Base-by-base conservation (phyloP, 2,797 vertebrate species). In the Chanos chanos region DNA sequence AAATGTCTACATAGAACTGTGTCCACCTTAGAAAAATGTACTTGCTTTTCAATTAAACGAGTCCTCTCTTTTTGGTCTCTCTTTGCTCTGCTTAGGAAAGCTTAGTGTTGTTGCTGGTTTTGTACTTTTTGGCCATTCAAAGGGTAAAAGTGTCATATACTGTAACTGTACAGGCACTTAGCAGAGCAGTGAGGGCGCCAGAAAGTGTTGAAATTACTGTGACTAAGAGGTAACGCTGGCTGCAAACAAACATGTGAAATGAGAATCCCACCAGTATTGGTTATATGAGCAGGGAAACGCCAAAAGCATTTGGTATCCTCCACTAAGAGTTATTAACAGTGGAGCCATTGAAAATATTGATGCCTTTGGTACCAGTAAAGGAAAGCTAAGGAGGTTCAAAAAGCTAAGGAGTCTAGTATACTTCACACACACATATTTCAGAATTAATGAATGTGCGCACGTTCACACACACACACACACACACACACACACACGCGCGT, bases 1-100 rank as follows among this genome's bases (percentile, higher is more conserved):
- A 81, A 83, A 85, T 72, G 83, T 86, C 82, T 73, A 66, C 75
- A 66, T 61, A 78, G 62, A 67, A 66, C 63, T 64, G 41, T 53
- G 72, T 80, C 62, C 65, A 64, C 74, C 69, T 74, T 47, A 77
- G 70, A 70, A 61, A 73, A 82, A 75, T 58, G 61, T 37, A 43
- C 68, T 74, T 62, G 51, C 52, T 66, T 75, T 71, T 74, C 78
- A 70, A 72, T 77, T 54, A 51, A 68, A 70, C 47, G 58, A n/a
- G 53, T 59, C 41, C 58, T 67, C 44, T 45, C 19, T 16, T 36
- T 31, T 4, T 22, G 13, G 13, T 47, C 54, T 47, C 30, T 18
- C 34, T 43, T 49, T 43, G 16, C 18, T 41, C 43, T 55, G 36
- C 68, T 71, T 54, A 73, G 65, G 65, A 58, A 28, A 66, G 66